phyloP scores from a whole-genome alignment of 2,113 vertebrate species.

The Cathartes aura region DNA sequence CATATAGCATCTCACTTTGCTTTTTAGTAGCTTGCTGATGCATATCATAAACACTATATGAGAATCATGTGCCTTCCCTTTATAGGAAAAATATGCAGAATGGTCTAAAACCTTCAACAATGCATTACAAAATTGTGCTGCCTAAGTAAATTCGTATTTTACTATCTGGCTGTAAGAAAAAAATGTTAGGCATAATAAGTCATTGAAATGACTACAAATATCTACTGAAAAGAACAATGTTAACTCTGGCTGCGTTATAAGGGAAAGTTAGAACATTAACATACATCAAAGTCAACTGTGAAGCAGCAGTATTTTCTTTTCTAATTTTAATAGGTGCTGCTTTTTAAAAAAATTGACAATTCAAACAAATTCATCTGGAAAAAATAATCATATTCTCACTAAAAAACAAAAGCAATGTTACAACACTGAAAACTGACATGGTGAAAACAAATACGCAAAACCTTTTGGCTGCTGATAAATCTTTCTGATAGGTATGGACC shows the following conservation, averaged over 20 bases:
- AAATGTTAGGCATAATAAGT: neutral
- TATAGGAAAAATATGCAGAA: conserved; percentile 21
- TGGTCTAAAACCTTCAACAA: conserved; percentile 20
- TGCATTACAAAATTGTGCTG: conserved; percentile 2
- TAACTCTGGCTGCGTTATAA: neutral
- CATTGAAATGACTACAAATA: neutral
- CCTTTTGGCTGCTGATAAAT: neutral
- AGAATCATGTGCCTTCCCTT: neutral
- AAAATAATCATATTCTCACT: neutral
- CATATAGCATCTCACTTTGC: neutral
- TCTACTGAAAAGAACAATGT: neutral
- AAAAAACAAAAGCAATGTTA: neutral
- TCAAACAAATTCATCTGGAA: neutral
- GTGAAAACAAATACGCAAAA: neutral
- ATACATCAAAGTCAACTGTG: neutral
- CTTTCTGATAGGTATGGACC: neutral
- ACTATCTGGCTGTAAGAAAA: neutral
- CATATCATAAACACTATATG: neutral
- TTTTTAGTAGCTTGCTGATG: conserved; percentile 1
- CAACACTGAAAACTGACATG: neutral
- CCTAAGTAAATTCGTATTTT: conserved; percentile 5
- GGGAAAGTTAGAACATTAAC: neutral
- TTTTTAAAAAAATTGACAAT: neutral
- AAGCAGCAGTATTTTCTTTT: conserved; percentile 2
- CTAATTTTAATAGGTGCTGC: neutral